A percentile compares a stretch with the other conserved stretches of the same genome.
phyloP scores from a whole-genome alignment of 2,113 vertebrate genomes.

The Oenanthe melanoleuca region DNA sequence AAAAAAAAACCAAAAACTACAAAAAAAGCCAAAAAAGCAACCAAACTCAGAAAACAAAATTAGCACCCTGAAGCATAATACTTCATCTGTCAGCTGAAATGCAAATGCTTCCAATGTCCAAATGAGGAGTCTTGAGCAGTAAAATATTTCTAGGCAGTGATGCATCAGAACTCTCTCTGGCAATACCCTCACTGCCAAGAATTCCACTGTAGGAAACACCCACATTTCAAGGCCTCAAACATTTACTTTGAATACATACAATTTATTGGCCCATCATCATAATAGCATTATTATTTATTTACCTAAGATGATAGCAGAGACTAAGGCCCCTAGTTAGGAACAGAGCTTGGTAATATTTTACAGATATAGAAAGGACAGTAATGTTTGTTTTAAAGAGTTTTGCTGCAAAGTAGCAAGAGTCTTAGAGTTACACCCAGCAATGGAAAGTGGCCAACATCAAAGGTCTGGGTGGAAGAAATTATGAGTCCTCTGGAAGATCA shows the following conservation, averaged over 20 bases:
- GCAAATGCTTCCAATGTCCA: background rate
- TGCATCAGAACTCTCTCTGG: background rate
- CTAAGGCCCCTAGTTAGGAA: background rate
- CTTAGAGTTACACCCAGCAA: background rate
- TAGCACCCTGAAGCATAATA: background rate
- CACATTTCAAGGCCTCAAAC: background rate
- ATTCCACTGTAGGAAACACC: background rate
- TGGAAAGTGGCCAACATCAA: background rate
- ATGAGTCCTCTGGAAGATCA: background rate
- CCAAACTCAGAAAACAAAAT: background rate
- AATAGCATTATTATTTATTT: slow-evolving; percentile 15
- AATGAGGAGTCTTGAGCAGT: background rate
- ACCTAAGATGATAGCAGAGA: background rate
- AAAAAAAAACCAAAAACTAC: too few species aligned
- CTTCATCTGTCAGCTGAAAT: slow-evolving; percentile 12
- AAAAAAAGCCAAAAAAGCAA: background rate
- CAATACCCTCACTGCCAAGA: background rate
- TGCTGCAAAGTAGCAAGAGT: background rate
- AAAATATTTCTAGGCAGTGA: background rate
- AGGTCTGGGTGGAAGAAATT: background rate
- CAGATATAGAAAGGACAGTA: background rate
- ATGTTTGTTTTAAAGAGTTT: background rate
- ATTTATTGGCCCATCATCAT: background rate
- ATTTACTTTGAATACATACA: background rate
- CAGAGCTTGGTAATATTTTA: background rate